phyloP scores from a whole-genome alignment of 2,797 vertebrate species.

The Danionella dracula region DNA sequence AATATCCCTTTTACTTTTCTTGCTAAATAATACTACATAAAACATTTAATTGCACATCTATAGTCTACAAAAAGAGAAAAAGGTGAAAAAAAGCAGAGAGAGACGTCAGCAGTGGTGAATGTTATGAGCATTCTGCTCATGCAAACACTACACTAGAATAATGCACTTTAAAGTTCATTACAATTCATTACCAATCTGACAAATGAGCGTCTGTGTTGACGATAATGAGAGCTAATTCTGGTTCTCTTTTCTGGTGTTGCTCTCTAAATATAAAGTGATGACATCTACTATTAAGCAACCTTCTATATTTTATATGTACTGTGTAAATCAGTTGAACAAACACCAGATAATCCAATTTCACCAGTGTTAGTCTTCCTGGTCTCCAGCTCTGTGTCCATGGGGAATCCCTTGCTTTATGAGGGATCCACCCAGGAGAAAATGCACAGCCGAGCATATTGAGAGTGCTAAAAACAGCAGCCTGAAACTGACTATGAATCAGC shows the following conservation, averaged over 20 bases:
- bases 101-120: no score
- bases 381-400: constrained; percentile 28
- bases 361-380: not conserved
- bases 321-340: not conserved
- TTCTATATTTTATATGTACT: no score
- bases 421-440: constrained; percentile 9
- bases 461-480: constrained; percentile 2
- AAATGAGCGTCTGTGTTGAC: not conserved
- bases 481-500: constrained; percentile 5
- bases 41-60: no score
- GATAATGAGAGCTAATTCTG: constrained; percentile 8
- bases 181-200: constrained; percentile 13
- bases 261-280: not conserved
- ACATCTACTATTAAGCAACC: no score
- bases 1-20: no score
- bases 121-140: not conserved
- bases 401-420: constrained; percentile 16
- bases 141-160: not conserved
- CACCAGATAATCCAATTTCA: not conserved
- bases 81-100: not conserved
- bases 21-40: no score
- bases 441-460: not conserved
- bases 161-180: constrained; percentile 5
- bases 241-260: constrained; percentile 1
- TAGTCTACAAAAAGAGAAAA: not conserved